phyloP scores from a whole-genome alignment of 1,140 invertebrate species.

The Prorops nasuta region DNA sequence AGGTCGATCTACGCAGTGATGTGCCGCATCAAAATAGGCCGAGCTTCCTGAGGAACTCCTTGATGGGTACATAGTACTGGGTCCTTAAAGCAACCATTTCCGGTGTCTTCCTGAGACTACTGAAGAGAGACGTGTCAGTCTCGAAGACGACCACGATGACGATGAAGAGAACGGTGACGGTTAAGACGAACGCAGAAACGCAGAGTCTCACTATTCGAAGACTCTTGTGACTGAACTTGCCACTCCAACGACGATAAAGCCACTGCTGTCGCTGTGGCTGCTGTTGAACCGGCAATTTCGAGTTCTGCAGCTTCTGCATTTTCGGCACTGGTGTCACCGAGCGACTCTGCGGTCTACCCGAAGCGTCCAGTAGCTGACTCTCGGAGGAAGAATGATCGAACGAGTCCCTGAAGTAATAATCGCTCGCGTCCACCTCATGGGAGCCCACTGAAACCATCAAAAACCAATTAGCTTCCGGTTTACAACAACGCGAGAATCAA shows the following conservation, averaged over 20 bases:
- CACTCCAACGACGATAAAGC: conserved; percentile 1
- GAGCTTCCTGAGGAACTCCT: conserved; percentile 68
- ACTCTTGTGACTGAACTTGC: conserved; percentile 52
- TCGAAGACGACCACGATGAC: conserved; percentile 70
- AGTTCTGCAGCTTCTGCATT: conserved; percentile 59
- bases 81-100: conserved; percentile 75
- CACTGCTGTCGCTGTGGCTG: conserved; percentile 26
- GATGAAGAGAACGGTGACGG: conserved; percentile 65
- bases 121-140: conserved; percentile 71
- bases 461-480: too few relatives aligned
- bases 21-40: conserved; percentile 52
- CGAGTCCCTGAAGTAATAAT: conserved; percentile 73
- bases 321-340: conserved; percentile 58
- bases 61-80: conserved; percentile 80
- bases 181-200: conserved; percentile 70
- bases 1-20: too few relatives aligned
- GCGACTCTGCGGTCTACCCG: conserved; percentile 49
- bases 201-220: conserved; percentile 66
- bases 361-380: conserved; percentile 63
- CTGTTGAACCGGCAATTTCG: conserved; percentile 45
- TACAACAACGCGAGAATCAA: too few relatives aligned
- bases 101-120: conserved; percentile 69
- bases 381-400: conserved; percentile 77
- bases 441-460: conserved; percentile 50
- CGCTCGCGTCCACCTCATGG: conserved; percentile 52